Evolutionary conservation across 2,888 invertebrate species (phyloP), one percentile per base, ranked within the genome.

Genomic region (Oxyteleia sp.): DNA sequence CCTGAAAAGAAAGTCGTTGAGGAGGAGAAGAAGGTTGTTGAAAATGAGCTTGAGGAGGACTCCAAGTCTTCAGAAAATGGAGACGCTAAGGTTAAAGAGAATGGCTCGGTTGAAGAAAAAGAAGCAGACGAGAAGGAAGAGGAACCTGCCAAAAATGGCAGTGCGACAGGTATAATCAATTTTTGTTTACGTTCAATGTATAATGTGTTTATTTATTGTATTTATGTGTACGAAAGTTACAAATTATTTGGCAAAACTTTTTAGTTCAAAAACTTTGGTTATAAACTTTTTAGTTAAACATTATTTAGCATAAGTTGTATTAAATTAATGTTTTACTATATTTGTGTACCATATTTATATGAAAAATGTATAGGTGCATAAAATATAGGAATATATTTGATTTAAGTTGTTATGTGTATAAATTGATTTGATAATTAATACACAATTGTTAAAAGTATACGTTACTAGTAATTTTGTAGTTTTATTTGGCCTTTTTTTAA

Each of bases 1-100:
- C 93, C 93, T 55, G 93, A 93, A 89, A 95, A 95, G 89, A 92
- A 93, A 94, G 94, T 90, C 61, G 92, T 92, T 11, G 93, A 93
- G 63, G 91, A 92, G 76, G 86, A 85, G 7, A 84, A 82, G 23
- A 85, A 87, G 64, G 81, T 82, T 11, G 63, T 78, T 11, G 85
- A 81, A 18, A 92, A 90, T 88, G 94, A 94, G 84, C 93, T 92
- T 26, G 94, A 93, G 16, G 91, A 93, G 35, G 92, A 93, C 45
- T 93, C 93, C 20, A 93, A 93, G 84, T 90, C 94, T 59, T 93
- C 93, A 75, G 91, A 93, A 68, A 93, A 93, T 81, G 93, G 93
- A 41, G 91, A 93, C n/a, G 90, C 89, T 5, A 91, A 91, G 68
- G 80, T 90, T 81, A 93, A 93, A 88, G 94, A 94, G 86, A 94